Evolutionary conservation across 2,113 vertebrate genomes (phyloP).

Genomic region (Castor canadensis): DNA sequence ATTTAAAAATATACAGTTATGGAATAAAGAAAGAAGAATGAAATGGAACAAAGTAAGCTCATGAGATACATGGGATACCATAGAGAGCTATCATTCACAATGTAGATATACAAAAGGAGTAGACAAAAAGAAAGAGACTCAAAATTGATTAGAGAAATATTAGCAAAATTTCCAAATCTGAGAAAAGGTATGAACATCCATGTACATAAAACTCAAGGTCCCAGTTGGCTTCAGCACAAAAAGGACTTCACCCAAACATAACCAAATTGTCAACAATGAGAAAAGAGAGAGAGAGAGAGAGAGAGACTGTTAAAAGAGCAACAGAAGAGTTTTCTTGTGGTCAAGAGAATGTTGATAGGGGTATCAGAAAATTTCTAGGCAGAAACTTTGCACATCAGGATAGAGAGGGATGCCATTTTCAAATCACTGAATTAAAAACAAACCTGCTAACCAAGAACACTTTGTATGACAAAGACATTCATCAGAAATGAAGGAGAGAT

Average conservation of each 20-base stretch:
- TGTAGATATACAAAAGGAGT: neutral
- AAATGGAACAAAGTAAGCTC: neutral
- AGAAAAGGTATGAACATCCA: neutral
- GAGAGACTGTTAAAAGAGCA: neutral
- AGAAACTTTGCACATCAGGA: neutral
- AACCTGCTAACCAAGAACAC: neutral
- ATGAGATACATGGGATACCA: neutral
- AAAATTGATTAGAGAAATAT: too few relatives aligned
- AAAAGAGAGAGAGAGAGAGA: too few relatives aligned
- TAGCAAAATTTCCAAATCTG: neutral
- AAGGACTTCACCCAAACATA: neutral
- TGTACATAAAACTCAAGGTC: neutral
- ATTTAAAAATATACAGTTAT: neutral
- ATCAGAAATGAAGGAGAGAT: too few relatives aligned
- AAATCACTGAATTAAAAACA: neutral
- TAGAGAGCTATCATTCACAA: too few relatives aligned
- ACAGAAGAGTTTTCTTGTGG: neutral
- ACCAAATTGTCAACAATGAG: neutral
- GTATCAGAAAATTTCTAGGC: neutral
- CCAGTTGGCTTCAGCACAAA: neutral
- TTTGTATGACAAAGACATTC: neutral
- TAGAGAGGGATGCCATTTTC: neutral
- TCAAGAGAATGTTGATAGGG: neutral
- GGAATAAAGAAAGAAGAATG: neutral
- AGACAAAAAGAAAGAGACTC: too few relatives aligned